Evolutionary conservation across 1,140 invertebrate genomes (phyloP), one percentile per base, ranked within the genome.

Genomic region (Cherax quadricarinatus): DNA sequence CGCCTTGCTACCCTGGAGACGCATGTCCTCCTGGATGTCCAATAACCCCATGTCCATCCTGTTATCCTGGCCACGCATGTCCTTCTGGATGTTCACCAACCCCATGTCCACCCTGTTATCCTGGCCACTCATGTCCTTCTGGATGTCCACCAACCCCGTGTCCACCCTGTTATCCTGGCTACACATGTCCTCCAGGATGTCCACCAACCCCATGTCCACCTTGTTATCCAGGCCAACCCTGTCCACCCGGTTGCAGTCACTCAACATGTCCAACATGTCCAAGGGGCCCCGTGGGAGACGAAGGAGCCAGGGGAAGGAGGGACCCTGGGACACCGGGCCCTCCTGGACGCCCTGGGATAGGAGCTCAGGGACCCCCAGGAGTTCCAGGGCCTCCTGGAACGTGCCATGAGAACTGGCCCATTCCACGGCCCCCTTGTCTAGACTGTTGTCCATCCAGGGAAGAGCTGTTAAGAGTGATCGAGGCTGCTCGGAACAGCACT

Each of bases 11-110:
- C 30, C 86, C 75, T 18, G 86, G 86, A 41, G 75, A 84, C 7
- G 4, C 80, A 75, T 89, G 88, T 60, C 88, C 88, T 7, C 5
- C 66, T 16, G 73, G 6, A 21, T 89, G 88, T 60, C 66, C 88
- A 24, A 80, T 9, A 16, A 83, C 81, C 21, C 80, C 88, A 9
- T 89, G 88, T 84, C 88, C 88, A n/a, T 4, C n/a, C 62, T 89
- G 88, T 53, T 89, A 81, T 18, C 51, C 24, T 30, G 51, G 41
- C 2, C 12, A 1, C 6, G 12, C 53, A 2, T 88, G 87, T 79
- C 87, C 87, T 12, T 6, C 9, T 14, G 87, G 78, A 60, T 88
- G 87, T 60, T 78, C 73, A 9, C 10, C 7, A 30, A 12, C 51
- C 30, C 57, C 78, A 30, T 88, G 87, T 49, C 87, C 87, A 12